Conservation (phyloP, 2,888 invertebrate genomes). For the Cephus runcator region DNA sequence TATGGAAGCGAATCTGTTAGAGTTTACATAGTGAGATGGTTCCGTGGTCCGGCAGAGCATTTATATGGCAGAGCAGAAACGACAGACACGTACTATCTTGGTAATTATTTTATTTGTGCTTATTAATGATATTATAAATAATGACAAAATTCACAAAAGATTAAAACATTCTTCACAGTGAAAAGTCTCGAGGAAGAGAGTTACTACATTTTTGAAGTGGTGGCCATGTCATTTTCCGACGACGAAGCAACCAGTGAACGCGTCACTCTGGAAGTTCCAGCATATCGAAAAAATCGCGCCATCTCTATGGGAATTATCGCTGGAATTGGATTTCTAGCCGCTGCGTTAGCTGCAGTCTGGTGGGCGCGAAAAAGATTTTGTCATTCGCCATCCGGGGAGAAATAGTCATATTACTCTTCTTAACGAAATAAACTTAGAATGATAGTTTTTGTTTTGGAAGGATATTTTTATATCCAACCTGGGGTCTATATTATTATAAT, state of each 20-base stretch:
- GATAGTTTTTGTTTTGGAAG: neutral
- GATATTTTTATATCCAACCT: neutral
- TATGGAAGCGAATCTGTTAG: conserved; percentile 70
- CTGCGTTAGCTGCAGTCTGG: conserved; percentile 73
- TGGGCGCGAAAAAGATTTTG: conserved; percentile 67
- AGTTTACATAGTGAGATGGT: conserved; percentile 78
- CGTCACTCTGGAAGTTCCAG: conserved; percentile 75
- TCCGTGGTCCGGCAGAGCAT: conserved; percentile 71
- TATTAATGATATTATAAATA: neutral
- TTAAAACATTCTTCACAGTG: conserved; percentile 66
- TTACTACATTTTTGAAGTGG: conserved; percentile 79
- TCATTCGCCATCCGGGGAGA: conserved; percentile 30
- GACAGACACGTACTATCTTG: conserved; percentile 74
- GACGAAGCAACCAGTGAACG: conserved; percentile 74
- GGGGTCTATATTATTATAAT: neutral
- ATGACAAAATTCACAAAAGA: neutral
- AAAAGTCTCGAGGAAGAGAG: conserved; percentile 78
- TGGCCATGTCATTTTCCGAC: conserved; percentile 72
- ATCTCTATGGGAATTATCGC: conserved; percentile 79
- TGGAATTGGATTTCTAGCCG: conserved; percentile 75
- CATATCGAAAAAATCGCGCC: conserved; percentile 76
- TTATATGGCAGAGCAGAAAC: conserved; percentile 77
- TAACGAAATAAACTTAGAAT: neutral
- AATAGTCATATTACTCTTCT: conserved; percentile 2
- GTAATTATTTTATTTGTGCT: conserved; percentile 46